A percentile compares a stretch with the other conserved stretches of the same genome.
Evolutionary conservation across 2,888 invertebrate genomes (phyloP).

Genomic region (Fragum whitleyi): DNA sequence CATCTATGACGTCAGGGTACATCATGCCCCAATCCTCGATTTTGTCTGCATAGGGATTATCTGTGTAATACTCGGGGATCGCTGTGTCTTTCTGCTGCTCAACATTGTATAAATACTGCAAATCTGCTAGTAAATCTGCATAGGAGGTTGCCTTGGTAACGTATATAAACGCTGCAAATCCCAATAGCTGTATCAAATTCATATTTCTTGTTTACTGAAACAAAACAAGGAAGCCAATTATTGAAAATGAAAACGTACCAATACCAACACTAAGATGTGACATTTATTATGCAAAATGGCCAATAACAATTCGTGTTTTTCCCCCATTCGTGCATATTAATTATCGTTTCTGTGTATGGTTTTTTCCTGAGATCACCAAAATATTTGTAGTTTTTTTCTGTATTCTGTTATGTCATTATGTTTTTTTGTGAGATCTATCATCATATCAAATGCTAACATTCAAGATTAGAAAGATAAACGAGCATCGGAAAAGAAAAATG

Average conservation of each 20-base stretch:
- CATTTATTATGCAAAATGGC: not conserved
- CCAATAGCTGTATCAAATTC: conserved; percentile 32
- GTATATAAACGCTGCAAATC: conserved; percentile 36
- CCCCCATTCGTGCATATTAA: too few relatives aligned
- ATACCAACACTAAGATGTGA: not conserved
- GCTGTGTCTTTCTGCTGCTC: conserved; percentile 61
- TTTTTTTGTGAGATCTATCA: too few relatives aligned
- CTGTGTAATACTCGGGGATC: conserved; percentile 58
- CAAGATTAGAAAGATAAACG: too few relatives aligned
- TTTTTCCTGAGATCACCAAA: too few relatives aligned
- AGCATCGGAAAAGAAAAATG: too few relatives aligned
- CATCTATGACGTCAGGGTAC: conserved; percentile 55
- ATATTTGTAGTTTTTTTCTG: too few relatives aligned
- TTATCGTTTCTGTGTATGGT: too few relatives aligned
- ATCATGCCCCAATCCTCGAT: conserved; percentile 51
- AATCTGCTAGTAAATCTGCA: conserved; percentile 45
- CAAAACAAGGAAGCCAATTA: not conserved
- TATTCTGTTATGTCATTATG: too few relatives aligned
- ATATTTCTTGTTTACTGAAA: not conserved
- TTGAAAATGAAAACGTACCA: not conserved
- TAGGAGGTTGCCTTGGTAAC: conserved; percentile 39
- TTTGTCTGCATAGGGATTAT: conserved; percentile 57
- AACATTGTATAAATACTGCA: conserved; percentile 63
- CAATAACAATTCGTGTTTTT: too few relatives aligned
- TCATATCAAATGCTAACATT: too few relatives aligned